Base-by-base conservation (phyloP, 1,140 invertebrate species). In the Leptestheria dahalacensis region DNA sequence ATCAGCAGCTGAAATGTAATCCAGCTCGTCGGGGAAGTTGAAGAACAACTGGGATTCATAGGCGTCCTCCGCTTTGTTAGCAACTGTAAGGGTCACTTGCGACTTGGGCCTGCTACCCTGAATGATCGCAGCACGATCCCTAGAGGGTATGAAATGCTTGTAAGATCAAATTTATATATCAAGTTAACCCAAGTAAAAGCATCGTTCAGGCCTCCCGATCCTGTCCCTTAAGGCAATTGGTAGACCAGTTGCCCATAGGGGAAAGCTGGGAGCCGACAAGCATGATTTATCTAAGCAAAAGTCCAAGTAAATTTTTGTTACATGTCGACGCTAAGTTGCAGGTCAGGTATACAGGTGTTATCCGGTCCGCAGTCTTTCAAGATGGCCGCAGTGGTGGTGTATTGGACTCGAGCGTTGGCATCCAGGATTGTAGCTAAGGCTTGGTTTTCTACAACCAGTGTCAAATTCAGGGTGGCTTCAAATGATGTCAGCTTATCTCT, bases 311-410 rank as follows among this genome's bases (percentile, higher is more conserved):
- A n/a, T n/a, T n/a, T n/a, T n/a, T 80, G 80, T 80, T 73, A 85
- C 76, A 83, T 76, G 46, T 71, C 76, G 23, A 82, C 81, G 48
- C 70, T 77, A 56, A 89, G 70, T 47, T 75, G 74, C 18, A 97
- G 73, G 73, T 97, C 83, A 0, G 93, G 93, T 64, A 92, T 82
- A 68, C 93, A 97, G 48, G 91, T 76, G 65, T 96, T 91, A 67
- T 97, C 91, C 1, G 78, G 67, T 0, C 92, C 92, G 70, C 93
- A 97, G 68, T 96, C 91, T 75, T 95, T 97, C 65, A 85, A 82
- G 61, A 97, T 94, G 57, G 79, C 82, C 20, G 88, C 77, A 1
- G 81, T 79, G 68, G 88, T 55, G 26, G 53, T 86, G 28, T 81
- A 79, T 18, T 77, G 74, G 1, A 77, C 70, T 54, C 78, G 77